phyloP scores from a whole-genome alignment of 2,113 vertebrate species.

The Rana temporaria region DNA sequence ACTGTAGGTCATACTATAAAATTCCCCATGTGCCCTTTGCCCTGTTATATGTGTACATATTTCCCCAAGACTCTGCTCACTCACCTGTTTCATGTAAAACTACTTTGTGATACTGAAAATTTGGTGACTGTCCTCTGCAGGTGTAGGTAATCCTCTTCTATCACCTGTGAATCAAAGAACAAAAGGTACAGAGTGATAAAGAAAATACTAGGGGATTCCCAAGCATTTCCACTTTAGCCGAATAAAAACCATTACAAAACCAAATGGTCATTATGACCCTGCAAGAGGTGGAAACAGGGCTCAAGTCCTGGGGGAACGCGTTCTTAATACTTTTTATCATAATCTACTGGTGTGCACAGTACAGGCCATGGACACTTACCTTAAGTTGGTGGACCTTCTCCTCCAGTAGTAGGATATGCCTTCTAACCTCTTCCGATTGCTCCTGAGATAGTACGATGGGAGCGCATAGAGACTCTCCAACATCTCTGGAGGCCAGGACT shows the following conservation, averaged over 20 bases:
- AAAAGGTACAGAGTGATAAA: background rate
- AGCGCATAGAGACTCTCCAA: conserved; percentile 62
- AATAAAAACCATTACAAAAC: too few species aligned
- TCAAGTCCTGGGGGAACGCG: too few species aligned
- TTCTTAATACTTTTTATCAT: too few species aligned
- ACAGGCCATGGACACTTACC: conserved; percentile 65
- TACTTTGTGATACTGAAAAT: conserved; percentile 35
- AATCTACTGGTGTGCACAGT: background rate
- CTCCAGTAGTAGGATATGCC: conserved; percentile 76
- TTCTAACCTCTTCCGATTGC: conserved; percentile 72
- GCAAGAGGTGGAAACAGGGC: too few species aligned
- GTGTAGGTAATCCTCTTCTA: conserved; percentile 68
- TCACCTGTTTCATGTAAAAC: conserved; percentile 63
- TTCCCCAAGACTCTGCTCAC: too few species aligned
- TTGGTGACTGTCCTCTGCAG: conserved; percentile 64
- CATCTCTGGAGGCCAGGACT: conserved; percentile 3
- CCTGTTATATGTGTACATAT: too few species aligned
- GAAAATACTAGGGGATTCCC: too few species aligned
- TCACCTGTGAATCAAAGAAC: conserved; percentile 56
- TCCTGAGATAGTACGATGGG: conserved; percentile 72
- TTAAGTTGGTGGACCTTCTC: conserved; percentile 78
- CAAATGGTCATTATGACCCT: too few species aligned
- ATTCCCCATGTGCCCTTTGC: too few species aligned
- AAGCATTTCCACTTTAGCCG: too few species aligned
- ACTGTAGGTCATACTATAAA: background rate